Conservation (phyloP, 2,797 vertebrate genomes). For the Neosalanx taihuensis region DNA sequence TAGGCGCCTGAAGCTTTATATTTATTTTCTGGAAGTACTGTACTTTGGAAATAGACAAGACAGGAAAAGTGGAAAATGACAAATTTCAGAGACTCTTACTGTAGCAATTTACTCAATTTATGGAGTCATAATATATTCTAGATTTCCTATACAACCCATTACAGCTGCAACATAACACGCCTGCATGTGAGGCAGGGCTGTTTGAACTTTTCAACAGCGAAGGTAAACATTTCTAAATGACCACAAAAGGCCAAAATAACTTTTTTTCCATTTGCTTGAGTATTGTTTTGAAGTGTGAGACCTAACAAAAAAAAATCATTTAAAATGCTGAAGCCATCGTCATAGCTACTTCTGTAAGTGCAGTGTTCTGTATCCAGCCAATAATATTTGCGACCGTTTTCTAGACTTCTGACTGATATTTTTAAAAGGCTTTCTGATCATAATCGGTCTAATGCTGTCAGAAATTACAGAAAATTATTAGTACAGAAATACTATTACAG, state of each 20-base stretch:
- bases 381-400: neutral
- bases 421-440: neutral
- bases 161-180: constrained; percentile 24
- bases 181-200: constrained; percentile 39
- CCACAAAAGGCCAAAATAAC: neutral
- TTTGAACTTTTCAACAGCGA: constrained; percentile 23
- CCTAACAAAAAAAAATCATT: neutral
- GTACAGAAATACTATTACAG: neutral
- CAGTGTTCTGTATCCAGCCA: neutral
- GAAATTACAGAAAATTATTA: neutral
- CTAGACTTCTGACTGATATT: neutral
- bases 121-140: neutral
- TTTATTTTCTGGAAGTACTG: neutral
- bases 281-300: constrained; percentile 5
- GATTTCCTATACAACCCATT: constrained; percentile 34
- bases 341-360: constrained; percentile 21
- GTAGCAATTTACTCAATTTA: neutral
- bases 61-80: neutral
- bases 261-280: neutral
- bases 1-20: neutral
- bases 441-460: neutral
- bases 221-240: constrained; percentile 16
- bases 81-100: neutral
- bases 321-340: constrained; percentile 30
- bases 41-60: neutral